Conservation (phyloP, 1,140 invertebrate genomes). For the Macrotrachela quadricornifera region DNA sequence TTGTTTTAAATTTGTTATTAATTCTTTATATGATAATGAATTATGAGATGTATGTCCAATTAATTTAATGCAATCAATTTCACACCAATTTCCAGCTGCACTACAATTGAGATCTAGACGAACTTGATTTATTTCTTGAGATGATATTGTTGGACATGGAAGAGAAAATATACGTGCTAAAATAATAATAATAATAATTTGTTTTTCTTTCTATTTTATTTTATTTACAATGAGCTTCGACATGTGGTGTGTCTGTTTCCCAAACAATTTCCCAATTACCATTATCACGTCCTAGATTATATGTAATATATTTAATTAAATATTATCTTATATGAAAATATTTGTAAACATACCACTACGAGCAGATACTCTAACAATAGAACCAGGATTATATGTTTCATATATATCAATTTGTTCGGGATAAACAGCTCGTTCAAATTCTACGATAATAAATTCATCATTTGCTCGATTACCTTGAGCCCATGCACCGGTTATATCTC, state of each 20-base stretch:
- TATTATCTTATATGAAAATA: no score
- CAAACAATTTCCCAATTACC: no score
- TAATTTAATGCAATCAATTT: background rate
- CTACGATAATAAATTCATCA: slow-evolving; percentile 3
- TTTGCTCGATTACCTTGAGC: background rate
- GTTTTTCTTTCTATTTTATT: no score
- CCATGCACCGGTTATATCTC: background rate
- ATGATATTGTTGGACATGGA: no score
- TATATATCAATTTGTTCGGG: background rate
- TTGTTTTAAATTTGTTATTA: no score
- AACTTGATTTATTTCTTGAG: background rate
- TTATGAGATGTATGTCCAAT: background rate
- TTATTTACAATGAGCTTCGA: no score
- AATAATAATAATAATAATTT: no score
- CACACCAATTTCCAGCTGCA: background rate
- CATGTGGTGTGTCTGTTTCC: no score
- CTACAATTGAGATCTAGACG: background rate
- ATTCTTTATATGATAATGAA: background rate
- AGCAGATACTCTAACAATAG: background rate
- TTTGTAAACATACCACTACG: background rate
- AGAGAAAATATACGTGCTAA: no score
- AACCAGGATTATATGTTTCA: background rate
- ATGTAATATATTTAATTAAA: background rate
- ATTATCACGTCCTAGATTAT: no score
- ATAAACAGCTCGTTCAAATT: background rate